Evolutionary conservation across 23 tunicate species (phyloP).

Genomic region (Phallusia fumigata): DNA sequence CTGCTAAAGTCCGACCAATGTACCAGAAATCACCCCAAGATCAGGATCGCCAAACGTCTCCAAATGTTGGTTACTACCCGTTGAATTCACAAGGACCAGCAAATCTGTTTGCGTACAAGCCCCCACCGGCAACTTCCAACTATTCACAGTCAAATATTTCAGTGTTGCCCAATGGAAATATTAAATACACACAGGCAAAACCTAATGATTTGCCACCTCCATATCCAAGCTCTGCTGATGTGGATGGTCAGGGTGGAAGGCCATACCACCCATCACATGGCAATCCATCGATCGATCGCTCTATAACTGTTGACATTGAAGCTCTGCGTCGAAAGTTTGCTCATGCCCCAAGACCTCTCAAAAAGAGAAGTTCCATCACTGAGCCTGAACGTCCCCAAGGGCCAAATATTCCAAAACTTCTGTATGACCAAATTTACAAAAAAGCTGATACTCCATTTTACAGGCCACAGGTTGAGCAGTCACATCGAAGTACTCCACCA

Average conservation of each 20-base stretch:
- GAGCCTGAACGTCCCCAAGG: constrained; percentile 91
- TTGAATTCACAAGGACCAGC: constrained; percentile 22
- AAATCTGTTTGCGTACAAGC: constrained; percentile 79
- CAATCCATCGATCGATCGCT: constrained; percentile 19
- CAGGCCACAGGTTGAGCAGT: constrained; percentile 49
- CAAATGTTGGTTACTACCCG: constrained; percentile 13
- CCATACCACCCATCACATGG: constrained; percentile 1
- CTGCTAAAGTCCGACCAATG: constrained; percentile 90
- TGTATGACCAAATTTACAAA: constrained; percentile 86
- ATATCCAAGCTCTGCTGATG: constrained; percentile 38
- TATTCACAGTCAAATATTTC: constrained; percentile 51
- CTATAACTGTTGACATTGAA: constrained; percentile 60
- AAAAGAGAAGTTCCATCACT: constrained; percentile 86
- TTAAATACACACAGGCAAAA: constrained; percentile 72
- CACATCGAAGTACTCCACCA: constrained; percentile 61
- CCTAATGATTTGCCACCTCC: constrained; percentile 75
- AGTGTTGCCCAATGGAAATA: constrained; percentile 80
- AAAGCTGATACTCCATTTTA: constrained; percentile 89
- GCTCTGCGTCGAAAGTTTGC: constrained; percentile 78
- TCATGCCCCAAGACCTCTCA: constrained; percentile 89
- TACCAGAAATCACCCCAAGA: constrained; percentile 27
- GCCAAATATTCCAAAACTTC: constrained; percentile 61
- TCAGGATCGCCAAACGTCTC: neutral
- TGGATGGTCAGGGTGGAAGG: neutral
- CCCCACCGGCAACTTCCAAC: constrained; percentile 48